A percentile compares a stretch with the other conserved stretches of the same genome.
These are phyloP conservation scores for Tenthredo amoena DNA, from an alignment of 2,888 invertebrate genomes.

Conservation along the genomic window DNA sequence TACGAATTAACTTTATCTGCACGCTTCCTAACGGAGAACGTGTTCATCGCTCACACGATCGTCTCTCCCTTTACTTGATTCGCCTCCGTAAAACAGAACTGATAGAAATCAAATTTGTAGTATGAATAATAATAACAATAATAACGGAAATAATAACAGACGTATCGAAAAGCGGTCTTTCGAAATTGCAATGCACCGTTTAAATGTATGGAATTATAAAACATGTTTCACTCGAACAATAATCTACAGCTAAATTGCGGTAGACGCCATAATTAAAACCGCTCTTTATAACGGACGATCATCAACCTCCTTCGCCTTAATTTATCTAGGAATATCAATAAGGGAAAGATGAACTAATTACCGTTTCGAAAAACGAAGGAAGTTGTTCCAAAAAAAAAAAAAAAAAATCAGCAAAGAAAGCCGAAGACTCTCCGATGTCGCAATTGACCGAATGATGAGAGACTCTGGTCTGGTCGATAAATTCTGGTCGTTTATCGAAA, in stretches of 20 bases:
- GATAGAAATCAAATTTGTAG: background rate
- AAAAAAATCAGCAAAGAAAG: too few relatives aligned
- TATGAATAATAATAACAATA: background rate
- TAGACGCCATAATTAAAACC: background rate
- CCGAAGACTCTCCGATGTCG: background rate
- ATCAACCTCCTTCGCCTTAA: background rate
- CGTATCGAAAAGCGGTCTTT: background rate
- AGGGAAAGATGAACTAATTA: background rate
- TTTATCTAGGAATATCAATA: background rate
- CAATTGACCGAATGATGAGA: background rate
- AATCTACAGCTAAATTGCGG: background rate
- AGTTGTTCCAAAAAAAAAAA: too few relatives aligned
- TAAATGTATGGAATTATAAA: conserved; percentile 9
- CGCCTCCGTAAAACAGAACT: background rate
- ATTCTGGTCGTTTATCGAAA: background rate
- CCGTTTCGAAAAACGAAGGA: too few relatives aligned
- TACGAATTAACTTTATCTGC: background rate
- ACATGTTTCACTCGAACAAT: background rate
- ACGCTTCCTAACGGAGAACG: background rate
- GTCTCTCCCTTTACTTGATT: background rate
- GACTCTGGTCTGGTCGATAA: background rate
- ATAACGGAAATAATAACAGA: background rate
- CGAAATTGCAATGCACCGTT: background rate
- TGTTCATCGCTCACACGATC: conserved; percentile 8
- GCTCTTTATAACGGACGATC: background rate